A percentile compares a stretch with the other conserved stretches of the same genome.
Evolutionary conservation across 2,113 vertebrate species (phyloP).

Genomic region (Archilochus colubris): DNA sequence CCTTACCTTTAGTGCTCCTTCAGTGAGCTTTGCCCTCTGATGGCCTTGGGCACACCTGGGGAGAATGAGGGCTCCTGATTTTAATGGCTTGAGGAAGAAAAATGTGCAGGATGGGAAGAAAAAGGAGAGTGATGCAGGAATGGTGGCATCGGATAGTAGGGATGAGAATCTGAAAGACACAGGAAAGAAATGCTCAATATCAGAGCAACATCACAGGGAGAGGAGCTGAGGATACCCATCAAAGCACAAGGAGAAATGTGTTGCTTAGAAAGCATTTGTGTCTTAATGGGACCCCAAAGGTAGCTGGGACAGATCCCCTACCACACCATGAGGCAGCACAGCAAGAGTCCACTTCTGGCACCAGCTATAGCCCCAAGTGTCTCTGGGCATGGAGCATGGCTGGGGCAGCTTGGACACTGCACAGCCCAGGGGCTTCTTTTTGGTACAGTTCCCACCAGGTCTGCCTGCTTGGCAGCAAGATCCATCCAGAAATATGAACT

Average conservation of each 20-base stretch:
- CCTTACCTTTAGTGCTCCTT: neutral
- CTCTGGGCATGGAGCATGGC: neutral
- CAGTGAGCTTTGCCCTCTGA: neutral
- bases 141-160: neutral
- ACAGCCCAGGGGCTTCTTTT: neutral
- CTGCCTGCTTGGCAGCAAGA: neutral
- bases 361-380: neutral
- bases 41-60: neutral
- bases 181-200: neutral
- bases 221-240: neutral
- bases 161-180: neutral
- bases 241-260: neutral
- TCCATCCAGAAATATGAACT: neutral
- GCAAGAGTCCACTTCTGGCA: neutral
- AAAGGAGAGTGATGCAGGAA: neutral
- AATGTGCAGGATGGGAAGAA: neutral
- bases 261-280: neutral
- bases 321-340: neutral
- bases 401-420: accelerated
- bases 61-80: neutral
- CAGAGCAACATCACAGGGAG: accelerated
- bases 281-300: neutral
- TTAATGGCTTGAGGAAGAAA: neutral
- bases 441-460: neutral
- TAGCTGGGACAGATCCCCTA: neutral